Evolutionary conservation across 2,113 vertebrate genomes (phyloP), one percentile per base, ranked within the genome.

Genomic region (Aleadryas rufinucha): DNA sequence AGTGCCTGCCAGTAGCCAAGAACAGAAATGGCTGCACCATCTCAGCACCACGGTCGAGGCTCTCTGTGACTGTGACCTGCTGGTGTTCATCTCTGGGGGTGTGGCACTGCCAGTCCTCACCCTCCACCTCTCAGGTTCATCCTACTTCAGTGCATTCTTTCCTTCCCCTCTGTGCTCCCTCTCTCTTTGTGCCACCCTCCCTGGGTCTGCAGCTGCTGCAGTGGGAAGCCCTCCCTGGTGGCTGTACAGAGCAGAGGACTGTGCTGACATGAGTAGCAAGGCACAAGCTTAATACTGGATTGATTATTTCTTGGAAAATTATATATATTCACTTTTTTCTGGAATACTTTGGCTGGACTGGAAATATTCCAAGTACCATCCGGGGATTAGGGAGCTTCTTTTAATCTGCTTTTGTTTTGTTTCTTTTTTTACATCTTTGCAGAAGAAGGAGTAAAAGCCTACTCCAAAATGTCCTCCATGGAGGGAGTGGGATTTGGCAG

Each of bases 381-480:
- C 5, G 3, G 70, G 41, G 53, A 89, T 85, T 82, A 87, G 44
- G 53, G 24, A 85, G 61, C 20, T 60, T 86, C 76, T 89, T 95
- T 86, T 61, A 94, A 92, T 85, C 70, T 59, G 78, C 27, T 85
- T 92, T 90, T 83, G 53, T 50, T 93, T 87, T 84, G 47, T 45
- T 94, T 78, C 28, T 45, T 76, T 79, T 74, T 90, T 82, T 23
- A 47, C 17, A 3, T 80, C 66, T 80, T 89, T 77, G 50, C 49
- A 80, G 71, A 79, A 84, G 49, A 76, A 71, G 61, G 57, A 85
- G 78, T 35, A 80, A 72, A 85, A 86, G 28, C 45, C 22, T 49
- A 33, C 59, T 80, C 76, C 2, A 11, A 76, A 83, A 86, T 16
- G 28, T 74, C 54, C 41, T 77, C 42, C 22, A 3, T 0, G 3